Base-by-base conservation (phyloP, 2,797 vertebrate genomes). In the Luscinia megarhynchos region DNA sequence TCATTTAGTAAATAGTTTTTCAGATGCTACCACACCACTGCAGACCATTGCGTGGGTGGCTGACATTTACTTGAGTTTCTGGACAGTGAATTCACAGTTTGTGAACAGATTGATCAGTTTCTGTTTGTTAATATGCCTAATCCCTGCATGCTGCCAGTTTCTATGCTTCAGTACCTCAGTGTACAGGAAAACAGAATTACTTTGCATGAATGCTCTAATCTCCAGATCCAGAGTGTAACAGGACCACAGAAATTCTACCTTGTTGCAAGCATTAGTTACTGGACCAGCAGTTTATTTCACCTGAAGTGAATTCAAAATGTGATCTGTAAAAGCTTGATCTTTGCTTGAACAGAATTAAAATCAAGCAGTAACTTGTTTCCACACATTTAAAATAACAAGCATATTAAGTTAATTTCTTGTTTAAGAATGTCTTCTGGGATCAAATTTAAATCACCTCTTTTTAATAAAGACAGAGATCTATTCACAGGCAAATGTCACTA, bases 131-230 rank as follows among this genome's bases (percentile, higher is more conserved):
- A 92, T 92, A 69, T 32, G 84, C 67, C 91, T 92, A 96, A 95
- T 96, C 92, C 74, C 59, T 40, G 53, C 59, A 27, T 64, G 16
- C 86, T 94, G 51, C 48, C 3, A 1, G 40, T 79, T 92, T 87
- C 94, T 38, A 62, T 53, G 93, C 89, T 91, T 90, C 24, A 34
- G 79, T 83, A 92, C 79, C 45, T 69, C 1, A 0, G 89, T 40
- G 51, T 41, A 86, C 66, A 81, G 91, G 58, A 93, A 96, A 96
- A 97, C 74, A 96, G 92, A 95, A 90, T 90, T 95, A 87, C 81
- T 90, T 83, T 93, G 91, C 93, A 96, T 94, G 89, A 93, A 62
- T 95, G 92, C 94, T 86, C 85, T 94, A 92, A 95, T 96, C 92
- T 92, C 92, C 62, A n/a, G n/a, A 84, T 91, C 55, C 14, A 11